Evolutionary conservation across 2,888 invertebrate genomes (phyloP).

Genomic region (Abscondita cerata): DNA sequence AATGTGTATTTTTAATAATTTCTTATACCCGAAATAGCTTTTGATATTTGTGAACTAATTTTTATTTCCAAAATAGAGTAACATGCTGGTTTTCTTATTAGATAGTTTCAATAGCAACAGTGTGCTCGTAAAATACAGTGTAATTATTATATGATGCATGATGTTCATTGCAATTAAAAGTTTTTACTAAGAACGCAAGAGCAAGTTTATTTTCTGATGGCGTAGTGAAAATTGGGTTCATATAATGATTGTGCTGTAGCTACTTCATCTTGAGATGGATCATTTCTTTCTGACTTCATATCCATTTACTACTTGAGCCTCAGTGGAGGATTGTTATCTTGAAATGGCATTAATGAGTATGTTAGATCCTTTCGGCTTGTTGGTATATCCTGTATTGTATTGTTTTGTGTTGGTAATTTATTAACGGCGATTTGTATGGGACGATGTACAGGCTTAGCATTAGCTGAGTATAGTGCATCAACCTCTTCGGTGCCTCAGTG

Average conservation of each 20-base stretch:
- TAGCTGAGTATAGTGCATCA: conserved; percentile 29
- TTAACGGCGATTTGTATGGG: conserved; percentile 35
- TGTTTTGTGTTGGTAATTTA: conserved; percentile 30
- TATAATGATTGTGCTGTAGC: conserved; percentile 57
- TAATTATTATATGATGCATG: conserved; percentile 55
- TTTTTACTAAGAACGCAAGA: conserved; percentile 32
- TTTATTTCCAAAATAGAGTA: conserved; percentile 34
- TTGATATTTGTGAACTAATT: conserved; percentile 35
- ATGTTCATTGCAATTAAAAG: conserved; percentile 33
- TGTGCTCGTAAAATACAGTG: conserved; percentile 44
- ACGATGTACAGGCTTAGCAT: conserved; percentile 30
- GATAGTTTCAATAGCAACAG: conserved; percentile 36
- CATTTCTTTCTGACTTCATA: conserved; percentile 54
- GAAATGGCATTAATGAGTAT: conserved; percentile 36
- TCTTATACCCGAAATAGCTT: conserved; percentile 30
- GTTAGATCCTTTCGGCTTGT: conserved; percentile 36
- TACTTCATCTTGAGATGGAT: conserved; percentile 53
- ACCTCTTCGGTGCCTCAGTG: conserved; percentile 35
- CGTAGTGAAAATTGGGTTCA: conserved; percentile 51
- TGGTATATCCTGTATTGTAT: conserved; percentile 36
- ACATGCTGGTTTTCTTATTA: conserved; percentile 32
- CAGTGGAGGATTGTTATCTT: conserved; percentile 35
- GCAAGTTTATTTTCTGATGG: conserved; percentile 49
- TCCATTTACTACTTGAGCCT: conserved; percentile 47
- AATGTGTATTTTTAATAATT: conserved; percentile 29